Evolutionary conservation across 2,113 vertebrate species (phyloP), one percentile per base, ranked within the genome.

Genomic region (Thunnus maccoyii): DNA sequence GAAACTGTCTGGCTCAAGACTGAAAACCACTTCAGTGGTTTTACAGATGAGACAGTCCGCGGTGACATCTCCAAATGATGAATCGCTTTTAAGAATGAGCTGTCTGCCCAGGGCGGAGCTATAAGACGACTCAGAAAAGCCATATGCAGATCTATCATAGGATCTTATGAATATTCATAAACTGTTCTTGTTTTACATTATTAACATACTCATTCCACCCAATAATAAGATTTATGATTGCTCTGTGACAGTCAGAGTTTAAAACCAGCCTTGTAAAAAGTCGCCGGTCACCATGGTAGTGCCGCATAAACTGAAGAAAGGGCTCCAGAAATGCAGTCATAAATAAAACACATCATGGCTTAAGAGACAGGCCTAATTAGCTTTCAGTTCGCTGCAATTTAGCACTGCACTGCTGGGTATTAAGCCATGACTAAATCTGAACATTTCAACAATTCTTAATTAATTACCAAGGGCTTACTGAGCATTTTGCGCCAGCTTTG

Each of bases 101-200:
- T 11, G 52, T 65, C 63, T 52, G 65, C 82, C 58, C n/a, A 15
- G 41, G 30, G 79, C n/a, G 12, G 70, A n/a, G 81, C 73, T 14
- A 57, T 15, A 48, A 72, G 78, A 25, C 88, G 36, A 72, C 72
- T 82, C 63, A 3, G 67, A 83, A 82, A 86, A 82, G 67, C 66
- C 80, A 63, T 5, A 20, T 32, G 5, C 55, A 74, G 69, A 86
- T 83, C 83, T 67, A 85, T 90, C 85, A 75, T 13, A 18, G 66
- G 22, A 0, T 2, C n/a, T 22, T 8, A 84, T 93, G 86, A 90
- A 92, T 93, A 93, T 91, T 91, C 90, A 93, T 87, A 47, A 56
- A 65, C 84, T 62, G 72, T 63, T 81, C 88, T 74, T 76, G 66
- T 86, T 89, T 76, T 90, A 85, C 89, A 90, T 90, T 85, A 88